Evolutionary conservation across 2,113 vertebrate genomes (phyloP).

Genomic region (Dasypus novemcinctus): DNA sequence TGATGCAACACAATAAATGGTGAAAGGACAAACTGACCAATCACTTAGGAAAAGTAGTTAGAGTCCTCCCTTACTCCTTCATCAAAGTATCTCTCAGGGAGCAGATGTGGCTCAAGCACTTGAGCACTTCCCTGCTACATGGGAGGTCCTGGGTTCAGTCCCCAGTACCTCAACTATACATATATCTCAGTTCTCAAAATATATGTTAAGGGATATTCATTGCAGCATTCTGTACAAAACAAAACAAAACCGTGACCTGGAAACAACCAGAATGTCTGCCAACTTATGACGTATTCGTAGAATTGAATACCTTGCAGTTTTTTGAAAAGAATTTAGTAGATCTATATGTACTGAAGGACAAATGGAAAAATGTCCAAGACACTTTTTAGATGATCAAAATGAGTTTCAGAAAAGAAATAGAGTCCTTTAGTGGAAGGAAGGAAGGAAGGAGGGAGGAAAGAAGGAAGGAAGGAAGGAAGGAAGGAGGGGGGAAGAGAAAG

Average conservation of each 20-base stretch:
- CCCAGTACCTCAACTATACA: no score
- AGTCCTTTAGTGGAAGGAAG: no score
- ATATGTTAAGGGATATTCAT: not conserved
- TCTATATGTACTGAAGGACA: not conserved
- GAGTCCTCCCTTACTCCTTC: not conserved
- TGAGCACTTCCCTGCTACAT: no score
- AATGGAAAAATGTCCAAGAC: not conserved
- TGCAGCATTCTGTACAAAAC: not conserved
- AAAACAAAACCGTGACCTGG: not conserved
- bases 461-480: no score
- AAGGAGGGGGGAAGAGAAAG: not conserved
- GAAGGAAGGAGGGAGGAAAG: no score
- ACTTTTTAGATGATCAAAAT: slow-evolving; percentile 9
- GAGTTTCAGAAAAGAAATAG: not conserved
- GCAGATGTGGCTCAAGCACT: no score
- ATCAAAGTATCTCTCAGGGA: not conserved
- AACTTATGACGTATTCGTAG: not conserved
- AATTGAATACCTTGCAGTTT: not conserved
- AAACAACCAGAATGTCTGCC: not conserved
- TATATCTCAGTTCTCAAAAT: not conserved
- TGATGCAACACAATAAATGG: rapidly evolving
- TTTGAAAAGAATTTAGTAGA: not conserved
- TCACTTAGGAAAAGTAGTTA: not conserved
- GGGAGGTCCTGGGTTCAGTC: no score
- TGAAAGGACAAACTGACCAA: not conserved